Evolutionary conservation across 2,888 invertebrate species (phyloP), one percentile per base, ranked within the genome.

Genomic region (Lordiphosa fenestrarum): DNA sequence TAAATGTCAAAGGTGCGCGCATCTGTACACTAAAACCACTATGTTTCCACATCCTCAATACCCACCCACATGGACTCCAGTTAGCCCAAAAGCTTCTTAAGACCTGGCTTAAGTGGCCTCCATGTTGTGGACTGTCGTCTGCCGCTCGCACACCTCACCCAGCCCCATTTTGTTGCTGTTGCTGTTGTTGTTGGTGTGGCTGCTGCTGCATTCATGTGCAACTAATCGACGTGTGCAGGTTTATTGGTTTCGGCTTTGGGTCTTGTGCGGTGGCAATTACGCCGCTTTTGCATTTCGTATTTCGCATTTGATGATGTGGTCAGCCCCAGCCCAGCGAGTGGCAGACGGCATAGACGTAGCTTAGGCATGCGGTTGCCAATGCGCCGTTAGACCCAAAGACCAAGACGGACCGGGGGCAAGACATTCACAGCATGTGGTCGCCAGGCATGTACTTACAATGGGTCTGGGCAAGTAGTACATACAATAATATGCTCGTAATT

Each of bases 161-260:
- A 38, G 33, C 9, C 23, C 21, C 7, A n/a, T 47, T 39, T 53
- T 40, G 19, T 33, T 15, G 13, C 44, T 15, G 47, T 15, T 15
- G 13, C 44, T 30, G 47, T 15, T 15, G 13, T 33, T 30, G 47
- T 12, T 54, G 51, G 25, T 56, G 59, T 40, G 49, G 44, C 56
- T 44, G 51, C 42, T 55, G 55, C 25, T 56, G 56, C 69, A 65
- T 65, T 73, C 72, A 65, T 71, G 82, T 78, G 73, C 75, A 76
- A 69, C 75, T 75, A 78, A 75, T 76, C 80, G 76, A 75, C 73
- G 64, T 71, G 75, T 78, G 75, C 78, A 64, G 73, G 78, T 69
- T 75, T 76, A 78, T 76, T 78, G 75, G 75, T 74, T 77, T 75
- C 70, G 65, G 65, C 65, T 62, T 63, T 54, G 48, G 47, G 50